A percentile compares a stretch with the other conserved stretches of the same genome.
Evolutionary conservation across 2,888 invertebrate genomes (phyloP).

Genomic region (Marronus borbonicus): DNA sequence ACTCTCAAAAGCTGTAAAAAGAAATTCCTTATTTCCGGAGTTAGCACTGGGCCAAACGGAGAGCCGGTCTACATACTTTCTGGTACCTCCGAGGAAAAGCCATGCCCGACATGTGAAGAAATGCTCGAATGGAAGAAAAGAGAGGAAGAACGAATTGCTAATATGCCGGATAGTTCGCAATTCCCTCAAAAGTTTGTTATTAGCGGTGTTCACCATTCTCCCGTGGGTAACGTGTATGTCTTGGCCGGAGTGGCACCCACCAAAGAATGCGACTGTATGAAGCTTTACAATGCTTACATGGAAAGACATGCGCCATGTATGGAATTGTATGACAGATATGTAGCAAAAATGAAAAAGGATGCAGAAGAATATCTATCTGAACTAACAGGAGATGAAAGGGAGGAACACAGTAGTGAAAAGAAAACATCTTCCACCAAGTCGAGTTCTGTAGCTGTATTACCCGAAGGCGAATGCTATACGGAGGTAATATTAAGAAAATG

Average conservation of each 20-base stretch:
- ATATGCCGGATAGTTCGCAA: constrained; percentile 59
- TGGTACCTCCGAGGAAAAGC: constrained; percentile 49
- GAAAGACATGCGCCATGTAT: constrained; percentile 63
- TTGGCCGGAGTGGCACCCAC: constrained; percentile 59
- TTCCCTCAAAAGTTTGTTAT: constrained; percentile 63
- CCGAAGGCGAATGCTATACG: neutral
- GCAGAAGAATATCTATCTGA: constrained; percentile 57
- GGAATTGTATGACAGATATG: constrained; percentile 57
- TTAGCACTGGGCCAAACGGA: constrained; percentile 58
- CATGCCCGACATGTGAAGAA: constrained; percentile 51
- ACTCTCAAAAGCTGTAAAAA: constrained; percentile 52
- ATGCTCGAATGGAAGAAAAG: constrained; percentile 57
- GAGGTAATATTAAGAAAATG: neutral
- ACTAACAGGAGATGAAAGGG: constrained; percentile 47
- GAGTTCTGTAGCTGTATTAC: neutral
- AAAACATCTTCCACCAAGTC: neutral
- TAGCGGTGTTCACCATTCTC: constrained; percentile 63
- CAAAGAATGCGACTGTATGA: constrained; percentile 64
- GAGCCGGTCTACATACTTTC: constrained; percentile 59
- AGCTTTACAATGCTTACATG: constrained; percentile 61
- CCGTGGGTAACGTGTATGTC: constrained; percentile 64
- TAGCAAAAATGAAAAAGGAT: constrained; percentile 58
- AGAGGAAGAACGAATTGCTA: constrained; percentile 56
- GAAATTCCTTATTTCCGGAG: constrained; percentile 56
- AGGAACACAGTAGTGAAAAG: neutral